Base-by-base conservation (phyloP, 2,888 invertebrate genomes). In the Pyrgus malvae region DNA sequence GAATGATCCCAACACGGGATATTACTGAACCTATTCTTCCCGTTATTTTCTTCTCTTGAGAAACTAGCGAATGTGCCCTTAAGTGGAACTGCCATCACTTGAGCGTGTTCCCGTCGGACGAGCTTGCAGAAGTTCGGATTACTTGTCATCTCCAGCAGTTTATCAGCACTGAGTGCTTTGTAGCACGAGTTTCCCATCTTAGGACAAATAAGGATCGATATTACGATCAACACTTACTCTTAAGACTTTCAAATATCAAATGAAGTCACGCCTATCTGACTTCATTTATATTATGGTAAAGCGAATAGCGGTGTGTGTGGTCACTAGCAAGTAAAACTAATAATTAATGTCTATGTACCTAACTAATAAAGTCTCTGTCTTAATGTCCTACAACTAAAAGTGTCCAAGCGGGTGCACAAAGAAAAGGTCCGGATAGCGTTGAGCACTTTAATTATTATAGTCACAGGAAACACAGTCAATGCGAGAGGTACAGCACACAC, bases 1-100 rank as follows among this genome's bases (percentile, higher is more conserved):
- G 31, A 45, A 45, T 29, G 29, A n/a, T 45, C 31, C 29, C 29
- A 45, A 45, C 45, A 45, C 45, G 29, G 19, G n/a, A 45, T 45
- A 31, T 45, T 29, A 17, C 45, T 45, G 45, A 11, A 45, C 17
- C 45, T 45, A 16, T 45, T 45, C 29, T 45, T 45, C 29, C 25
- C 25, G 7, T 23, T 25, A 16, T 45, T 45, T 45, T 45, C 31
- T 45, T 9, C 8, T 14, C 14, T 45, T 27, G 17, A 31, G 25
- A 17, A 45, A 11, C 17, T 6, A 31, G 45, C 7, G 17, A 17
- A 14, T 45, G 45, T 45, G 31, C 45, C 45, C 17, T 27, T 45
- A 9, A 45, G 29, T 16, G 45, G 45, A 45, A 45, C 29, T 2
- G 14, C 29, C 45, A 16, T 45, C 45, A 45, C 31, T 45, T 45